Percentiles rank a stretch among this genome's conserved stretches.
phyloP scores from a whole-genome alignment of 2,888 invertebrate species.

The Hypomecis atomaria region DNA sequence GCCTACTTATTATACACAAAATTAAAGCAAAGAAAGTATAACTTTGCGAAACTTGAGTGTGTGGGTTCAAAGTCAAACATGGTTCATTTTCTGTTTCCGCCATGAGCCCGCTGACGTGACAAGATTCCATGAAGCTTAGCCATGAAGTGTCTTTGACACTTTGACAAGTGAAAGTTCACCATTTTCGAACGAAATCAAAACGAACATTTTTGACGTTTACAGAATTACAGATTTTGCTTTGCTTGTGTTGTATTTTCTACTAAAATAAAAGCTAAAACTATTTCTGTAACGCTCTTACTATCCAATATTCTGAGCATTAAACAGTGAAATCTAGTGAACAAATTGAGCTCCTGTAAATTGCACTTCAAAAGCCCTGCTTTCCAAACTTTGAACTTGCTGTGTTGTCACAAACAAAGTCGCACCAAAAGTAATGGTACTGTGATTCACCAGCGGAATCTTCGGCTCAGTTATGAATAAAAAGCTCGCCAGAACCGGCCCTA shows the following conservation, averaged over 20 bases:
- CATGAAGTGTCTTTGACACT: too few species aligned
- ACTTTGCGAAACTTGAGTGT: too few species aligned
- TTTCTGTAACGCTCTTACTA: not conserved
- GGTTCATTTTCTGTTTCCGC: too few species aligned
- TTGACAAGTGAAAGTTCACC: slow-evolving; percentile 22
- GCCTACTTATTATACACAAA: too few species aligned
- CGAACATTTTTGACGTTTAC: slow-evolving; percentile 14
- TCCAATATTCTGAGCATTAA: not conserved
- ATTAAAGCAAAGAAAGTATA: too few species aligned
- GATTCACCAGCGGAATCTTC: slow-evolving; percentile 29
- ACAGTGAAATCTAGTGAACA: not conserved
- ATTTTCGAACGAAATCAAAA: slow-evolving; percentile 21
- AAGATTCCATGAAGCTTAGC: too few species aligned
- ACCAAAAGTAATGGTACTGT: slow-evolving; percentile 38
- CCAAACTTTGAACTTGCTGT: slow-evolving; percentile 48
- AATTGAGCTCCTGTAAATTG: not conserved
- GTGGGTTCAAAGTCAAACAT: too few species aligned
- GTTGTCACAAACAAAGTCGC: slow-evolving; percentile 40
- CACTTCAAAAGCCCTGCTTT: not conserved
- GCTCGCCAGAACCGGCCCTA: slow-evolving; percentile 68
- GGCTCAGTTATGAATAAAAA: slow-evolving; percentile 75
- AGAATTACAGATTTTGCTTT: slow-evolving; percentile 13
- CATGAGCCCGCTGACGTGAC: too few species aligned
- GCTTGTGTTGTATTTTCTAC: slow-evolving; percentile 2
- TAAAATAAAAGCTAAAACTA: not conserved